These are phyloP conservation scores for Heliconius himera DNA, from an alignment of 1,140 invertebrate genomes.

Conservation along the genomic window DNA sequence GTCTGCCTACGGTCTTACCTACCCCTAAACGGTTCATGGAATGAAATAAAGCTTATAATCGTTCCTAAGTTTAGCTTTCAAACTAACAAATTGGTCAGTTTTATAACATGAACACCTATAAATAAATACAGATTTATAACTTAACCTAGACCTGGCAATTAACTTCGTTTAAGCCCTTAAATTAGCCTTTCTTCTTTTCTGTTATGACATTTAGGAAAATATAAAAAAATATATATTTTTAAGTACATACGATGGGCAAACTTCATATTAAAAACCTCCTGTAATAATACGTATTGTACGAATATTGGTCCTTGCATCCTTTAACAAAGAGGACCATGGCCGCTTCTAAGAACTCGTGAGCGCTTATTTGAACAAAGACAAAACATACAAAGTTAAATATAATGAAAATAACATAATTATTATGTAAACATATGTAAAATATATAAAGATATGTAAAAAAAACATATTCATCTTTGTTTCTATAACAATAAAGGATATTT, in stretches of 20 bases:
- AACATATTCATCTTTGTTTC: background rate
- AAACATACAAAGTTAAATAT: background rate
- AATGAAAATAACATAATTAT: slow-evolving; percentile 6
- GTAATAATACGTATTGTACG: background rate
- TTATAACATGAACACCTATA: no score
- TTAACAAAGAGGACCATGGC: background rate
- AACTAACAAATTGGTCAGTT: no score
- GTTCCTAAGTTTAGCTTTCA: no score
- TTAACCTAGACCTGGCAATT: background rate
- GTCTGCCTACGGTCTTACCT: no score
- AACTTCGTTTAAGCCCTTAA: no score
- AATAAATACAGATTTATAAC: background rate
- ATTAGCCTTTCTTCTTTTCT: no score
- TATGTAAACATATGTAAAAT: background rate
- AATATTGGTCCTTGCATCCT: background rate
- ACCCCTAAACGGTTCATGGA: no score
- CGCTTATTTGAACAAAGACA: background rate
- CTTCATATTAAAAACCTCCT: background rate
- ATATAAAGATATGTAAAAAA: background rate
- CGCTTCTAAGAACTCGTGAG: background rate
- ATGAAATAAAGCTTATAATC: no score
- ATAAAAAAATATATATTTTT: background rate
- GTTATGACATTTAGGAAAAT: background rate
- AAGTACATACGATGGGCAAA: background rate
- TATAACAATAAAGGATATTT: background rate